Base-by-base conservation (phyloP, 2,797 vertebrate species). In the Halcyon chelicuti region DNA sequence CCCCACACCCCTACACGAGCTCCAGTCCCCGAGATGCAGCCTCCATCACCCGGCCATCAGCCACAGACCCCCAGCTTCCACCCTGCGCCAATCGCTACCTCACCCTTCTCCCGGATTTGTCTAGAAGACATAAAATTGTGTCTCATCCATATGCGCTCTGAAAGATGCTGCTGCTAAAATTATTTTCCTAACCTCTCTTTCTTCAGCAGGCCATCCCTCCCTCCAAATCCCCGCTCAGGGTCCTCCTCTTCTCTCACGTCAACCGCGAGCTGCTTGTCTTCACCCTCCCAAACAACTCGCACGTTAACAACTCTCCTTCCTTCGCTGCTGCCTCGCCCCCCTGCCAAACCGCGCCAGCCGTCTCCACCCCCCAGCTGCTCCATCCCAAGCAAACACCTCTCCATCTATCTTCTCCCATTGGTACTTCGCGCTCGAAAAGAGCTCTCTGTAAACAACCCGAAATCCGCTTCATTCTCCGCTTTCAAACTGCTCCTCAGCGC, bases 81-180 rank as follows among this genome's bases (percentile, higher is more conserved):
- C 28, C 28, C 71, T 14, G 8, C n/a, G 44, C 0, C 40, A 14
- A 3, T 11, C 29, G 13, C 51, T 8, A 3, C 0, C 5, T 51
- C 39, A 13, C 14, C 55, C 63, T 19, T 39, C 47, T 40, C 55
- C 29, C 3, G 17, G 1, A 42, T 31, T 0, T 4, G 23, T 23
- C 75, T 42, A 3, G 4, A 67, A 35, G 3, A 2, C 26, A 5
- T 1, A 42, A 52, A 77, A 39, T 12, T 5, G 1, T 63, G 35
- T 39, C 83, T 68, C 61, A 49, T 28, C 57, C 66, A 19, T 10
- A 19, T 2, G 23, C 52, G 58, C 26, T 10, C 65, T 29, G 12
- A 80, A 12, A 12, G 31, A n/a, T n/a, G 31, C n/a, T 31, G 57
- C 68, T 73, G 72, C 83, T 86, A 40, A 51, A 75, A 40, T 23